Percentiles rank a stretch among this genome's conserved stretches.
Evolutionary conservation across 2,797 vertebrate species (phyloP).

Genomic region (Pangasius larnaudii): DNA sequence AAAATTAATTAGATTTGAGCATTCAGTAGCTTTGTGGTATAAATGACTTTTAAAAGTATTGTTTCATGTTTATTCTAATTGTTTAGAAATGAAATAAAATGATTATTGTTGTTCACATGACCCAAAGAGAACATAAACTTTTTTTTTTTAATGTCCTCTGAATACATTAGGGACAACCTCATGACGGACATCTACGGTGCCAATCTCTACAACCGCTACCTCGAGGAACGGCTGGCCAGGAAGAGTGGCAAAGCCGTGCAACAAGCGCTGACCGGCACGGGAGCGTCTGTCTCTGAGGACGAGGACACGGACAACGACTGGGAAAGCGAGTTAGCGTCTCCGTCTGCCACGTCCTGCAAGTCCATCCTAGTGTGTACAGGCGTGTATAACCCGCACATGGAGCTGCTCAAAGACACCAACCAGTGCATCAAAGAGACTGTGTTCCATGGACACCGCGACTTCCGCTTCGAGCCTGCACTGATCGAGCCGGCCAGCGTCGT

Average conservation of each 20-base stretch:
- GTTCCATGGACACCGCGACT: constrained; percentile 84
- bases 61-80: not conserved
- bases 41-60: not conserved
- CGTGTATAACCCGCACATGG: constrained; percentile 77
- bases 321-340: constrained; percentile 76
- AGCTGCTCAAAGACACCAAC: constrained; percentile 60
- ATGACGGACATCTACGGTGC: constrained; percentile 91
- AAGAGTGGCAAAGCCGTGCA: constrained; percentile 62
- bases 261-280: constrained; percentile 53
- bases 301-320: constrained; percentile 64
- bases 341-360: constrained; percentile 80
- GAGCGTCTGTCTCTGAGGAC: constrained; percentile 66
- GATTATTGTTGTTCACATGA: not conserved
- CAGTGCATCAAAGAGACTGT: constrained; percentile 72
- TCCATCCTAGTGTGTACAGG: constrained; percentile 89
- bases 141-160: not conserved
- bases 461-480: constrained; percentile 82
- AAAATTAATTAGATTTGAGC: not conserved
- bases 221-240: constrained; percentile 68
- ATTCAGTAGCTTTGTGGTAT: not conserved
- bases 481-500: constrained; percentile 80
- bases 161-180: constrained; percentile 81
- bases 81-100: not conserved
- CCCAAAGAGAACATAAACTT: not conserved
- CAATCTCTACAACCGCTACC: constrained; percentile 87